phyloP scores from a whole-genome alignment of 2,797 vertebrate genomes.

The Paedocypris micromegethes region DNA sequence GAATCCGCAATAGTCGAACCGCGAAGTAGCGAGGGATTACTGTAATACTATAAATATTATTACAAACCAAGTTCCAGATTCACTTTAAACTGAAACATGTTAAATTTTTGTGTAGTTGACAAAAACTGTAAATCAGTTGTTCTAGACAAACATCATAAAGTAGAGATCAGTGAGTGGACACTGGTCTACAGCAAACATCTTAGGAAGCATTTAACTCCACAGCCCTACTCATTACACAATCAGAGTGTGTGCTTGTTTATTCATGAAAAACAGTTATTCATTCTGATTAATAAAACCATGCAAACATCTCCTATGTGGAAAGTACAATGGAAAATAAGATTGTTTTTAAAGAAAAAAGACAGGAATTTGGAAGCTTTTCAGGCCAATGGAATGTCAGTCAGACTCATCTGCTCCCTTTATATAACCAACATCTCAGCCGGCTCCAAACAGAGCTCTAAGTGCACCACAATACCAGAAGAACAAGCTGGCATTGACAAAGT shows the following conservation, averaged over 20 bases:
- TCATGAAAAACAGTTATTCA: slow-evolving; percentile 15
- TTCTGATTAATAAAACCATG: slow-evolving; percentile 32
- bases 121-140: neutral
- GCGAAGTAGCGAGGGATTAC: too few relatives aligned
- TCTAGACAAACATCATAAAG: slow-evolving; percentile 9
- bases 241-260: neutral
- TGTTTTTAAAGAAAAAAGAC: neutral
- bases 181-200: slow-evolving; percentile 13
- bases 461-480: slow-evolving; percentile 20
- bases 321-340: slow-evolving; percentile 37
- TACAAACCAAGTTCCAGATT: too few relatives aligned
- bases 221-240: slow-evolving; percentile 13
- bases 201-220: slow-evolving; percentile 15
- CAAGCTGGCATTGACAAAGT: slow-evolving; percentile 25
- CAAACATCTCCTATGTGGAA: slow-evolving; percentile 33
- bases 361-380: slow-evolving; percentile 26
- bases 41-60: too few relatives aligned
- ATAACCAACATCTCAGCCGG: slow-evolving; percentile 21
- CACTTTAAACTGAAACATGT: too few relatives aligned
- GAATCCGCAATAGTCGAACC: too few relatives aligned
- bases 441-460: slow-evolving; percentile 18
- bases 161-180: slow-evolving; percentile 28
- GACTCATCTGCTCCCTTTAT: slow-evolving; percentile 24
- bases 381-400: slow-evolving; percentile 29
- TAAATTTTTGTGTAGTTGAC: neutral